Evolutionary conservation across 2,888 invertebrate genomes (phyloP), one percentile per base, ranked within the genome.

Genomic region (Protonemura montana): DNA sequence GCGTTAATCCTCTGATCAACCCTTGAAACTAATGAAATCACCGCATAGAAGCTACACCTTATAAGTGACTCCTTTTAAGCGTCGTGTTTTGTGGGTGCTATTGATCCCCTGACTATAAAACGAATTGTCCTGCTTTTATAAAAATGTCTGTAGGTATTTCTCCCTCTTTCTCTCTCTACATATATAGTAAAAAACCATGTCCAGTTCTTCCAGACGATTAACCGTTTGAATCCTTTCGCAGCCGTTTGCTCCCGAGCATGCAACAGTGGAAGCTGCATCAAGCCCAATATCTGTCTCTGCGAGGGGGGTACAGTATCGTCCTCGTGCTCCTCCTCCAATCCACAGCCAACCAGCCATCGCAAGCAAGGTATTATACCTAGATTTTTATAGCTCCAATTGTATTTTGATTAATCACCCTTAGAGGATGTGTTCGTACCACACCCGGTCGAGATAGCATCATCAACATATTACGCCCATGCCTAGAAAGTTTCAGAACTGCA

Each of bases 281-380:
- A 95, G 89, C 97, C 97, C 29, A 97, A 97, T 91, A 93, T 96
- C 89, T 97, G 97, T 90, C 93, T 95, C 30, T 97, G 97, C 90
- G 94, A 95, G 7, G 94, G 94, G 85, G 95, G 95, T 27, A 91
- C 93, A n/a, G 94, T 94, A 89, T 93, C 95, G 41, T 92, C 95
- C 0, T 91, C 93, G 5, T 95, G 95, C 89, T 91, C 90, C 81
- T 89, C 86, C 88, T 86, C 88, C 86, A 87, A 83, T 81, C 87
- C 82, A 42, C 82, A 85, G 77, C 21, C 28, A 5, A 3, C 27
- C 26, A 78, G 78, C n/a, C 87, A 87, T 29, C 87, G 30, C 25
- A 82, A 28, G 35, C 82, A 81, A 82, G 82, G 86, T 42, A 59
- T 16, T 59, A 59, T 59, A 59, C 59, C 59, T 59, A 59, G 7